These are phyloP conservation scores for Eurosta solidaginis DNA, from an alignment of 1,140 invertebrate genomes.

Conservation along the genomic window DNA sequence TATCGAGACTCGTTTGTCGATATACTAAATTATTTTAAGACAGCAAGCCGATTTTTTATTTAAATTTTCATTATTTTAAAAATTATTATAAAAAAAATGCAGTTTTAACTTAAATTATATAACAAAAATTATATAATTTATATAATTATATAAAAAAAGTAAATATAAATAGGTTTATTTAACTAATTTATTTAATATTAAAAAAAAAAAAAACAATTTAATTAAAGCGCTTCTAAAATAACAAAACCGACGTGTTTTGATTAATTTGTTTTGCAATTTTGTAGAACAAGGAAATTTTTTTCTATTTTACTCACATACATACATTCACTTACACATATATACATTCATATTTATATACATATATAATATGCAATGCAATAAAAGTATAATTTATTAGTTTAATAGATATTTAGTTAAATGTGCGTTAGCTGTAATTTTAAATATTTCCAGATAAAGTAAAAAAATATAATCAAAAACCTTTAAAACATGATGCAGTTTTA, in stretches of 20 bases:
- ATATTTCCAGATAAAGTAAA: neutral
- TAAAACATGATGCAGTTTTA: too few species aligned
- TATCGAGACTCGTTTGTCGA: constrained; percentile 2
- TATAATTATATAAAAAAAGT: neutral
- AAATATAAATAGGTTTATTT: neutral
- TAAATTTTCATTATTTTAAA: too few species aligned
- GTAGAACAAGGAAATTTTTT: neutral
- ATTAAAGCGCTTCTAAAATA: constrained; percentile 18
- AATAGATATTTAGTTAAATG: too few species aligned
- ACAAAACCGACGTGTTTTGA: neutral
- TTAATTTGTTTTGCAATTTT: constrained; percentile 16
- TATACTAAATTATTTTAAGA: neutral
- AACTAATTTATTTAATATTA: neutral
- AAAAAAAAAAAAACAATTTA: constrained; percentile 3
- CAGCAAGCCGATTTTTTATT: too few species aligned
- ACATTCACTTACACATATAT: neutral
- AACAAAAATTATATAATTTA: neutral
- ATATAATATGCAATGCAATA: too few species aligned
- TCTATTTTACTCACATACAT: neutral
- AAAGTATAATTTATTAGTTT: too few species aligned
- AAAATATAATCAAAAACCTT: too few species aligned
- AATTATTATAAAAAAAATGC: too few species aligned
- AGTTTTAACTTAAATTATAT: too few species aligned
- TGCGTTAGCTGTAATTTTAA: too few species aligned
- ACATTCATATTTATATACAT: too few species aligned